Evolutionary conservation across 2,113 vertebrate genomes (phyloP).

Genomic region (Haplochromis vanheusdeni): DNA sequence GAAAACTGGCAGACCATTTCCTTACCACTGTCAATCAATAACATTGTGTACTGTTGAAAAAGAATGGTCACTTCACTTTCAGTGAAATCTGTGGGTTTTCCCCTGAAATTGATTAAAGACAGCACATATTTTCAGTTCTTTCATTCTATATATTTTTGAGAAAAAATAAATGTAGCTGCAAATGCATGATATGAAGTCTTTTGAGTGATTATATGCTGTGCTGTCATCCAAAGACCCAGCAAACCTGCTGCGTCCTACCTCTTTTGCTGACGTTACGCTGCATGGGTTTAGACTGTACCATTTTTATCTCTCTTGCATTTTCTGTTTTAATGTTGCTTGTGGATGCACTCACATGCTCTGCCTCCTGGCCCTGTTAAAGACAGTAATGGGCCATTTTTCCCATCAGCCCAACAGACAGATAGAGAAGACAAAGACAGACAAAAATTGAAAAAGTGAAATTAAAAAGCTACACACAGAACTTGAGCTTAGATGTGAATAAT

Average conservation of each 20-base stretch:
- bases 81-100: not conserved
- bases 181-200: not conserved
- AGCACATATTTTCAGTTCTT: not conserved
- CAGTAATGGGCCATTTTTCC: not conserved
- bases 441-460: not conserved
- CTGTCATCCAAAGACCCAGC: constrained; percentile 5
- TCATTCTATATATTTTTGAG: not conserved
- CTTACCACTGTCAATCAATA: constrained; percentile 6
- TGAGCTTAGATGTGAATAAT: not conserved
- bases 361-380: constrained; percentile 16
- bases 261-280: not conserved
- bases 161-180: not conserved
- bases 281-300: not conserved
- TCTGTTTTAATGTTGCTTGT: constrained; percentile 5
- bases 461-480: not conserved
- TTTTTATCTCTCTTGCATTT: not conserved
- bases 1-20: not conserved
- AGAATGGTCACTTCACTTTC: not conserved
- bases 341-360: not conserved
- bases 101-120: not conserved
- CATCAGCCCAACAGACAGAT: not conserved
- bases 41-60: not conserved
- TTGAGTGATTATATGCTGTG: not conserved
- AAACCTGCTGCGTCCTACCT: not conserved
- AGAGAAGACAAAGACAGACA: not conserved